Conservation (phyloP, 2,113 vertebrate species). For the Carlito syrichta region DNA sequence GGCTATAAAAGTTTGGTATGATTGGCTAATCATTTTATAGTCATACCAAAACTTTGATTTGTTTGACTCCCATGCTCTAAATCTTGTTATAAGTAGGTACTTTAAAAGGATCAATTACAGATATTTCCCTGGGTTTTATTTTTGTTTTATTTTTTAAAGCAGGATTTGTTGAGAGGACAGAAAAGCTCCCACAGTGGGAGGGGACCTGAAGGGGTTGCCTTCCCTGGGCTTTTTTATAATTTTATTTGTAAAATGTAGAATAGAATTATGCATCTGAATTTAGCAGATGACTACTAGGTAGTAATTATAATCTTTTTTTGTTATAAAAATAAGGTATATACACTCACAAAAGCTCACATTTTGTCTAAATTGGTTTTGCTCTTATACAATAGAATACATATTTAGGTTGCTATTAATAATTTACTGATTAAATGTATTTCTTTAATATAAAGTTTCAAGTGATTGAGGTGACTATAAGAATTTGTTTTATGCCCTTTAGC, state of each 20-base stretch:
- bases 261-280: conserved; percentile 31
- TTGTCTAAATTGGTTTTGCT: conserved; percentile 26
- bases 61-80: neutral
- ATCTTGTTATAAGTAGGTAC: neutral
- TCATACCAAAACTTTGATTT: conserved; percentile 26
- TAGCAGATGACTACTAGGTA: neutral
- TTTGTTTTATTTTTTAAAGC: too few relatives aligned
- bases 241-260: conserved; percentile 41
- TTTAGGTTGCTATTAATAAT: conserved; percentile 28
- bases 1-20: conserved; percentile 16
- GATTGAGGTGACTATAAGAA: neutral
- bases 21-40: conserved; percentile 23
- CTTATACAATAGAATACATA: neutral
- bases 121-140: neutral
- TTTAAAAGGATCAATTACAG: conserved; percentile 21
- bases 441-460: conserved; percentile 35
- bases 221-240: neutral
- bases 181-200: too few relatives aligned
- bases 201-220: too few relatives aligned
- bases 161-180: too few relatives aligned
- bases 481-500: neutral
- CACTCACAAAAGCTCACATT: neutral
- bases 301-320: neutral
- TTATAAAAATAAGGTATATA: neutral
- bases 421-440: conserved; percentile 25